phyloP scores from a whole-genome alignment of 2,113 vertebrate genomes.

The Pagrus major region DNA sequence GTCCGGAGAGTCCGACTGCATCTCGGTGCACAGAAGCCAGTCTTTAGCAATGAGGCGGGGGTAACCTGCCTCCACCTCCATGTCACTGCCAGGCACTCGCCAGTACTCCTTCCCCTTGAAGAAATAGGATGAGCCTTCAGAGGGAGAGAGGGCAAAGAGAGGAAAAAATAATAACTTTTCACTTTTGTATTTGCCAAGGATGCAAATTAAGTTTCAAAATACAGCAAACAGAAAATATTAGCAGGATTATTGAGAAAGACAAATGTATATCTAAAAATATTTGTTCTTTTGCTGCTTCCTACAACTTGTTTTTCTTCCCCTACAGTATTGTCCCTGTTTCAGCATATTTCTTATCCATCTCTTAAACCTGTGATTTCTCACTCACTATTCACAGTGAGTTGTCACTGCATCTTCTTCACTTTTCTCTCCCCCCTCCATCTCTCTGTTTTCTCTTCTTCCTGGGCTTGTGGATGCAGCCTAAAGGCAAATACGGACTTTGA shows the following conservation, averaged over 20 bases:
- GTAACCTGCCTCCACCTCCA: slow-evolving; percentile 88
- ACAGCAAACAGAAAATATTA: slow-evolving; percentile 20
- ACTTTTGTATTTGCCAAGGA: neutral
- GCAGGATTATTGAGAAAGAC: neutral
- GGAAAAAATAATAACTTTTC: neutral
- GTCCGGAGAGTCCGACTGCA: slow-evolving; percentile 85
- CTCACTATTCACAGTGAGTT: slow-evolving; percentile 12
- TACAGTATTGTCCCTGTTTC: slow-evolving; percentile 6
- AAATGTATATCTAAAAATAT: neutral
- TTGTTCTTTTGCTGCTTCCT: slow-evolving; percentile 4
- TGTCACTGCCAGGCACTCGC: slow-evolving; percentile 89
- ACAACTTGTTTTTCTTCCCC: neutral
- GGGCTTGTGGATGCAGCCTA: slow-evolving; percentile 31
- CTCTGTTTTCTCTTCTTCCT: slow-evolving; percentile 24
- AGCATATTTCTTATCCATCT: slow-evolving; percentile 21
- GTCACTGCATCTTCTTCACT: slow-evolving; percentile 13
- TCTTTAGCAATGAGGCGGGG: slow-evolving; percentile 91
- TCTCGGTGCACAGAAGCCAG: slow-evolving; percentile 93
- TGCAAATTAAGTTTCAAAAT: slow-evolving; percentile 23
- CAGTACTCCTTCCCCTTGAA: slow-evolving; percentile 97
- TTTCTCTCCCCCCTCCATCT: slow-evolving; percentile 1
- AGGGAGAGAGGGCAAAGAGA: neutral
- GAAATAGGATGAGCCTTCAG: slow-evolving; percentile 93
- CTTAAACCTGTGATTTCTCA: slow-evolving; percentile 25
- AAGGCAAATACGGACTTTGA: slow-evolving; percentile 54